phyloP scores from a whole-genome alignment of 1,140 invertebrate genomes.

The Brachionus angularis region DNA sequence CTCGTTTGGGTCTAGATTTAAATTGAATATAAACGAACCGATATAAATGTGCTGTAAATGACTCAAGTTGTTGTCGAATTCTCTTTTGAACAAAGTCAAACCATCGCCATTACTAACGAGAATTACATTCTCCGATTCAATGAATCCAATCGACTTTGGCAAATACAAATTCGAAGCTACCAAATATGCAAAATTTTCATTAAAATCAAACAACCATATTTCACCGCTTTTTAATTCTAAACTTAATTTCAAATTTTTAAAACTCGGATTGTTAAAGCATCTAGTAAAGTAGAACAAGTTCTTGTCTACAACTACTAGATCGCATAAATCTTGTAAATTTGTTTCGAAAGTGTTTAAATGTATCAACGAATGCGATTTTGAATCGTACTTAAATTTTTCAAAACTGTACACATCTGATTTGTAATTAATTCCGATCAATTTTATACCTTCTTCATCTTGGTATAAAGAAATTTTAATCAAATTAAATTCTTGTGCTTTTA shows the following conservation, averaged over 20 bases:
- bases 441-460: no score
- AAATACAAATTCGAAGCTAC: not conserved
- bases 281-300: constrained; percentile 8
- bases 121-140: constrained; percentile 1
- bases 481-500: no score
- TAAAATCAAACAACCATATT: constrained; percentile 3
- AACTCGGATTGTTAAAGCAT: not conserved
- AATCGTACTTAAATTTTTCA: constrained; percentile 13
- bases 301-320: not conserved
- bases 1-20: not conserved
- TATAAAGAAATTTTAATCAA: no score
- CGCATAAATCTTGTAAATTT: not conserved
- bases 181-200: not conserved
- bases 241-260: not conserved
- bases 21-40: constrained; percentile 1
- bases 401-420: not conserved
- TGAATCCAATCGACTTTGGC: constrained; percentile 17
- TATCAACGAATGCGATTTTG: not conserved
- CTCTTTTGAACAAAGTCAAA: constrained; percentile 9
- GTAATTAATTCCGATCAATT: no score
- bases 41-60: not conserved
- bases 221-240: not conserved
- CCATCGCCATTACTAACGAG: constrained; percentile 1
- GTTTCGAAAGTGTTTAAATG: not conserved
- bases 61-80: not conserved